phyloP scores from a whole-genome alignment of 2,888 invertebrate genomes.

The Pseudoips prasinana region DNA sequence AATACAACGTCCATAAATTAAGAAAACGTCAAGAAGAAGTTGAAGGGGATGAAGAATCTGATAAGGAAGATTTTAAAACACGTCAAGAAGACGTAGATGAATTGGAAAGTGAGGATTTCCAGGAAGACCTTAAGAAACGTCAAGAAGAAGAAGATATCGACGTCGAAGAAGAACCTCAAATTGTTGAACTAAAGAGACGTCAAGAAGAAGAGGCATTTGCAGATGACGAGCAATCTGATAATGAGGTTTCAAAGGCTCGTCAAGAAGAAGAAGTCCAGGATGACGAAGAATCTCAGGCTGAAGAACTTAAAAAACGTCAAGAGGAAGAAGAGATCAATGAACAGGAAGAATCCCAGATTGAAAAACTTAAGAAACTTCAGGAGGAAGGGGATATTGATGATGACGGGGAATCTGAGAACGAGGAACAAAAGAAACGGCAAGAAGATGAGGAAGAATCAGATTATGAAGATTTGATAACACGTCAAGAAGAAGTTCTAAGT shows the following conservation, averaged over 20 bases:
- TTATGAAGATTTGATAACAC: neutral
- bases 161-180: conserved; percentile 7
- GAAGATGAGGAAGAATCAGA: conserved; percentile 6
- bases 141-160: conserved; percentile 12
- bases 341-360: no score
- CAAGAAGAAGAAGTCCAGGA: neutral
- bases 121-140: conserved; percentile 9
- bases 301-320: conserved; percentile 4
- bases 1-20: no score
- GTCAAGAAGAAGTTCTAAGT: neutral
- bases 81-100: conserved; percentile 15
- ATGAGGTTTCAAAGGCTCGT: neutral
- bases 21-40: conserved; percentile 10
- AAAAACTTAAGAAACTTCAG: conserved; percentile 1
- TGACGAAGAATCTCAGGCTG: neutral
- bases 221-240: conserved; percentile 4
- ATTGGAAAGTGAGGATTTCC: conserved; percentile 8
- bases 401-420: conserved; percentile 3
- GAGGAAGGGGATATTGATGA: neutral
- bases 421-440: conserved; percentile 2
- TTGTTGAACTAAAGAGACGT: neutral
- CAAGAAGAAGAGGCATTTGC: conserved; percentile 4
- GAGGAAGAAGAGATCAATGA: neutral
- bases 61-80: conserved; percentile 4
- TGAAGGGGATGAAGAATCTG: no score